Percentiles rank a stretch among this genome's conserved stretches.
These are phyloP conservation scores for Tokudaia tokunoshimensis DNA, from an alignment of 2,797 vertebrate species.

Conservation along the genomic window DNA sequence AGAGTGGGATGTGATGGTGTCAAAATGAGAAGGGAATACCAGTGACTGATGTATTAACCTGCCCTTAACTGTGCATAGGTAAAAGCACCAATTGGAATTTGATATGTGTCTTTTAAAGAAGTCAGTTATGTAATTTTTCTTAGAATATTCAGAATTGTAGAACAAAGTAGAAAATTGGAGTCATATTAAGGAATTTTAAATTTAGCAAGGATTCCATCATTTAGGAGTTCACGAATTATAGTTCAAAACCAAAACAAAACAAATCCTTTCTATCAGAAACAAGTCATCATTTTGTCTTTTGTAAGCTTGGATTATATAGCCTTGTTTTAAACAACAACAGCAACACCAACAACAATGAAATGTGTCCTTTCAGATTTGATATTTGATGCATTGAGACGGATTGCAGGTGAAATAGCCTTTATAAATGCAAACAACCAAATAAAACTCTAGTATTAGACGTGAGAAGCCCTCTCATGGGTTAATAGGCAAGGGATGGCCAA, in stretches of 20 bases:
- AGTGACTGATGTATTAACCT: constrained; percentile 64
- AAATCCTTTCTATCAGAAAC: neutral
- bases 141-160: neutral
- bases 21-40: constrained; percentile 74
- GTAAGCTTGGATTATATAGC: neutral
- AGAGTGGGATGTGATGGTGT: constrained; percentile 72
- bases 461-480: neutral
- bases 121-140: neutral
- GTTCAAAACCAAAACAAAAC: neutral
- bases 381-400: neutral
- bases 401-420: neutral
- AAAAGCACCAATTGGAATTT: neutral
- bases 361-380: neutral
- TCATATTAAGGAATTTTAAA: neutral
- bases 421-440: neutral
- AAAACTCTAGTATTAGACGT: neutral
- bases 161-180: neutral
- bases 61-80: neutral
- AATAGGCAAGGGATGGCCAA: neutral
- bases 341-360: too few species aligned
- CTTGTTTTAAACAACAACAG: neutral
- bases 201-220: neutral
- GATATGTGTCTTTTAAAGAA: neutral
- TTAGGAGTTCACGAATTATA: neutral
- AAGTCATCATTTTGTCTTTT: neutral